Percentiles rank a stretch among this genome's conserved stretches.
These are phyloP conservation scores for Xerus inauris DNA, from an alignment of 2,113 vertebrate genomes.

Conservation along the genomic window DNA sequence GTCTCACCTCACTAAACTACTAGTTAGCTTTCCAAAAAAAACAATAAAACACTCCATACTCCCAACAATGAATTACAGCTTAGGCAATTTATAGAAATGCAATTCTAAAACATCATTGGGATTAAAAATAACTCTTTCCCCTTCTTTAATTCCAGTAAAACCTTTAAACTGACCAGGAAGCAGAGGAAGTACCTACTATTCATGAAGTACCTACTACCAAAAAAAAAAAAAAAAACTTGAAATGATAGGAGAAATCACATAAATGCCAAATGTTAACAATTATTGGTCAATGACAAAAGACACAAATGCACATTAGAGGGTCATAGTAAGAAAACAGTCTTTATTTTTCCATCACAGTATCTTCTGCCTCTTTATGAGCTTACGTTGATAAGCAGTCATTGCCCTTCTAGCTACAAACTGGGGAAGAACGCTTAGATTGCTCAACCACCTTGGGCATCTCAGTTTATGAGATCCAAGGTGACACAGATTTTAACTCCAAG, in stretches of 20 bases:
- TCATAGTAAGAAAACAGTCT: neutral
- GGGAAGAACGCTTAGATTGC: neutral
- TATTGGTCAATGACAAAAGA: neutral
- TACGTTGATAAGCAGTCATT: too few relatives aligned
- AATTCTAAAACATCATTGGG: neutral
- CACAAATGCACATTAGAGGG: neutral
- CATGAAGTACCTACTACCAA: neutral
- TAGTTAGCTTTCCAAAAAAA: neutral
- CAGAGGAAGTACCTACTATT: neutral
- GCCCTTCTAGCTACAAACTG: neutral
- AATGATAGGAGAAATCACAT: neutral
- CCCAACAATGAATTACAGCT: neutral
- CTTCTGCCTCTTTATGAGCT: neutral
- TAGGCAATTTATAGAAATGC: neutral
- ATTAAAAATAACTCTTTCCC: neutral
- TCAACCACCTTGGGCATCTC: neutral
- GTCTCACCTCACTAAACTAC: slow-evolving; percentile 28
- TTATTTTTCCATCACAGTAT: neutral
- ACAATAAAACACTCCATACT: neutral
- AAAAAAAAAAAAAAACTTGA: neutral
- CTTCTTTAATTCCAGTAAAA: slow-evolving; percentile 1
- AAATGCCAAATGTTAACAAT: neutral
- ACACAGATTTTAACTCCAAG: neutral
- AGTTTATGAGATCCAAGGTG: neutral
- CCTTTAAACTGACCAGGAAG: neutral